Evolutionary conservation across 1,140 invertebrate genomes (phyloP), one percentile per base, ranked within the genome.

Genomic region (Microplitis mediator): DNA sequence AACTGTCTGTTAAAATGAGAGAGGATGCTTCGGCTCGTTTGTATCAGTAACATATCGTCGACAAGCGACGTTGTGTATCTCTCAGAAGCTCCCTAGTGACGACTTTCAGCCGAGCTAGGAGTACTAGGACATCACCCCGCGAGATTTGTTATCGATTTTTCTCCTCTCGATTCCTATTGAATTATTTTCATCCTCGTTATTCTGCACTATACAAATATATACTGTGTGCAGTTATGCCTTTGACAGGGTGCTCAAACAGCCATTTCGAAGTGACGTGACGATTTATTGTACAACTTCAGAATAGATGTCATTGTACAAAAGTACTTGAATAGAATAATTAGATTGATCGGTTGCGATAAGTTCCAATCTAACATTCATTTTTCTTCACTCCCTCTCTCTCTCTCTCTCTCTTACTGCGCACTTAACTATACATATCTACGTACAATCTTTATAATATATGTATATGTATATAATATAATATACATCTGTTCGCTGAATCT

Each of bases 341-440:
- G 70, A 75, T 75, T 75, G 67, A 75, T 75, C 58, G 66, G 39
- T 9, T 51, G 62, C 69, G 50, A 65, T 56, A 63, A n/a, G 35
- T 50, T 11, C 32, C 56, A 58, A 54, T 52, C 5, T 62, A 36
- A 13, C 52, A 56, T 56, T n/a, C 13, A 16, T 14, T 23, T 56
- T 23, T 36, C 16, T 32, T 32, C 23, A 52, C 9, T 14, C 34
- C 23, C n/a, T n/a, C n/a, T n/a, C n/a, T n/a, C n/a, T n/a, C n/a
- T 1, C 23, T 2, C 23, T 23, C 23, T 23, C 23, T 23, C 23
- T 23, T 23, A 23, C 23, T 23, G 23, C 23, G 23, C 2, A 23
- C 23, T 23, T 23, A 68, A 56, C 66, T 68, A 56, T 36, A 56
- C 13, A 23, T 23, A 23, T 23, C 23, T 23, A 23, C 11, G 11